A percentile compares a stretch with the other conserved stretches of the same genome.
phyloP scores from a whole-genome alignment of 2,113 vertebrate species.

The Merops nubicus region DNA sequence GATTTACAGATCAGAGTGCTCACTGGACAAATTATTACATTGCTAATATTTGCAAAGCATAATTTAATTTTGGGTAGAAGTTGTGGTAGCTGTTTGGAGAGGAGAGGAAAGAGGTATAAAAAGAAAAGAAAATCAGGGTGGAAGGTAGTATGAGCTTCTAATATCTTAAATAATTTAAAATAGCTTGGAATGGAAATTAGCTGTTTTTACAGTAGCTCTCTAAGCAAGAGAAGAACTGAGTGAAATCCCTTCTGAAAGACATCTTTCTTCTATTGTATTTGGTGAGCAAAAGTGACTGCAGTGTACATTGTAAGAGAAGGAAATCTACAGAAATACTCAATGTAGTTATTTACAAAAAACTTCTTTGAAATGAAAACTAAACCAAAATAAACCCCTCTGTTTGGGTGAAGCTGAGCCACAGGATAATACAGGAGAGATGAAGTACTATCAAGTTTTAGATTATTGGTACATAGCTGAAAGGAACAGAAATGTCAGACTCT shows the following conservation, averaged over 20 bases:
- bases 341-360: background rate
- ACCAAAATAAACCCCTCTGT: background rate
- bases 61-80: background rate
- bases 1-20: background rate
- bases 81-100: background rate
- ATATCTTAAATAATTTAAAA: background rate
- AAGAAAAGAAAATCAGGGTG: background rate
- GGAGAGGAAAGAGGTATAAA: background rate
- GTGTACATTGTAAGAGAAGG: background rate
- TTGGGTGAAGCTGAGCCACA: background rate
- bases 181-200: background rate
- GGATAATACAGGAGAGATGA: background rate
- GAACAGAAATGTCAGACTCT: background rate
- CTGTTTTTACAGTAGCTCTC: background rate
- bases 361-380: background rate
- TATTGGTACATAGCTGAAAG: background rate
- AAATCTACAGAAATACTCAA: background rate
- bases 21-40: background rate
- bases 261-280: background rate
- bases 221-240: background rate
- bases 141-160: background rate
- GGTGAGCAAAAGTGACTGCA: background rate
- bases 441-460: background rate
- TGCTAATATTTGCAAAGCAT: background rate
- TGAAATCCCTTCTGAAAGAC: constrained; percentile 3